Evolutionary conservation across 2,797 vertebrate genomes (phyloP).

Genomic region (Schizopygopsis pylzovi): DNA sequence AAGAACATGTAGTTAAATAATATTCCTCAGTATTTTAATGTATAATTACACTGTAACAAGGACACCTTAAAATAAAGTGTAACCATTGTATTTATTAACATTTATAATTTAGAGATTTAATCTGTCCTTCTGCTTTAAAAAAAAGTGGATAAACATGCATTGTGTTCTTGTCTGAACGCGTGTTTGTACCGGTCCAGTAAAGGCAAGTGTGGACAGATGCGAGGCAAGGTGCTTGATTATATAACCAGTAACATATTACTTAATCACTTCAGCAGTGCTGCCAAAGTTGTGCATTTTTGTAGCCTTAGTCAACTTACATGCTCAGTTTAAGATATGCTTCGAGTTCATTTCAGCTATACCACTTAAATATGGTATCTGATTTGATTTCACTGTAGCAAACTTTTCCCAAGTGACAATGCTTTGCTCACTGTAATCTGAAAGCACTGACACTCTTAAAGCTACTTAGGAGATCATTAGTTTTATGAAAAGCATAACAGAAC

Average conservation of each 20-base stretch:
- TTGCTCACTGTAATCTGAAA: background rate
- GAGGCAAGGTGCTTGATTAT: constrained; percentile 38
- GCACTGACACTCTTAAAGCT: background rate
- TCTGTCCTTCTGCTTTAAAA: background rate
- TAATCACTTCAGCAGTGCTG: background rate
- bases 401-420: background rate
- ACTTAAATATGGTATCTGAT: background rate
- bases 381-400: too few relatives aligned
- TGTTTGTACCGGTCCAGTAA: background rate
- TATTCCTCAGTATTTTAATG: too few relatives aligned
- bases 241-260: constrained; percentile 21
- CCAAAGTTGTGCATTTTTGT: background rate
- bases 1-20: too few relatives aligned
- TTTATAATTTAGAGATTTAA: background rate
- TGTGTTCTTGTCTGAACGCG: background rate
- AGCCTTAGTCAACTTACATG: background rate
- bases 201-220: background rate
- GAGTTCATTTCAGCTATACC: background rate
- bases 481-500: constrained; percentile 1
- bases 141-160: too few relatives aligned
- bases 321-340: background rate
- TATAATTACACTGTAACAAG: background rate
- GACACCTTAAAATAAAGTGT: background rate
- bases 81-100: too few relatives aligned
- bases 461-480: background rate